Evolutionary conservation across 2,888 invertebrate species (phyloP).

Genomic region (Carpatolechia fugitivella): DNA sequence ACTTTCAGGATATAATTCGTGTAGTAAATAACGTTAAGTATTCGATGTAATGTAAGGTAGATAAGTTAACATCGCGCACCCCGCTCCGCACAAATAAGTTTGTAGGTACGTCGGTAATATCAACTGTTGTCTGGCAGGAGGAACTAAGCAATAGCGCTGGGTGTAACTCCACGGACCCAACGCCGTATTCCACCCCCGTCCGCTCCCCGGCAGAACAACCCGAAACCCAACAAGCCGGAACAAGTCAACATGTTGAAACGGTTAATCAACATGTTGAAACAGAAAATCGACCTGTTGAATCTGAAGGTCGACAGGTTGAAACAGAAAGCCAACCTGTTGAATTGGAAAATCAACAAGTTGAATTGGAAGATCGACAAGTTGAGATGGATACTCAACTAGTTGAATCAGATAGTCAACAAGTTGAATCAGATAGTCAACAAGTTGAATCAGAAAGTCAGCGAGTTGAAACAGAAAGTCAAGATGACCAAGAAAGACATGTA

Average conservation of each 20-base stretch:
- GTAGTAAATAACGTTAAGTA: too few relatives aligned
- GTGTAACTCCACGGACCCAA: slow-evolving; percentile 50
- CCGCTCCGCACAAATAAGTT: slow-evolving; percentile 46
- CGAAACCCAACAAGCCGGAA: not conserved
- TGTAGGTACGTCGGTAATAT: slow-evolving; percentile 50
- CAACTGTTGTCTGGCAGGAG: slow-evolving; percentile 69
- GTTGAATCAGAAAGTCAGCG: not conserved
- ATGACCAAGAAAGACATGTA: not conserved
- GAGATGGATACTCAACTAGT: too few relatives aligned
- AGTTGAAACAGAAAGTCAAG: slow-evolving; percentile 11
- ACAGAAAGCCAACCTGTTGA: too few relatives aligned
- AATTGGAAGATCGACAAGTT: too few relatives aligned
- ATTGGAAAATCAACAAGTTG: too few relatives aligned
- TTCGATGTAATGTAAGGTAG: too few relatives aligned
- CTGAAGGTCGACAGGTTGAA: too few relatives aligned
- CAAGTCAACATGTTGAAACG: not conserved
- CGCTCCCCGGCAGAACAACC: slow-evolving; percentile 40
- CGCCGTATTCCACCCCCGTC: slow-evolving; percentile 63
- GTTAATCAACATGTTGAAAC: not conserved
- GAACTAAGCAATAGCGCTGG: slow-evolving; percentile 67
- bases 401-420: too few relatives aligned
- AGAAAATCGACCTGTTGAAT: too few relatives aligned
- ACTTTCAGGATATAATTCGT: not conserved
- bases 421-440: too few relatives aligned
- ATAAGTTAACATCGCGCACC: not conserved